These are phyloP conservation scores for Chromobotia macracanthus DNA, from an alignment of 2,797 vertebrate genomes.

Conservation along the genomic window DNA sequence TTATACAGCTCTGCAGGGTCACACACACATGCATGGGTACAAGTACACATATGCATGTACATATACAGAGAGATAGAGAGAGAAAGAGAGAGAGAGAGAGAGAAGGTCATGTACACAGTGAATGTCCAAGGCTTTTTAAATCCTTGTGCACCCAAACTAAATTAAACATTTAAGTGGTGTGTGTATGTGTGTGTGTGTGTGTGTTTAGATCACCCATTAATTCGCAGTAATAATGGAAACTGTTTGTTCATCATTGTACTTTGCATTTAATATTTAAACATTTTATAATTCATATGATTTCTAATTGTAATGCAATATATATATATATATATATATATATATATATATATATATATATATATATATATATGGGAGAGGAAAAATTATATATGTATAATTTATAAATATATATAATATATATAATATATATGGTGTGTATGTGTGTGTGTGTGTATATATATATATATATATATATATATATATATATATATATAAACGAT, in stretches of 20 bases:
- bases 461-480: too few species aligned
- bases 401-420: too few species aligned
- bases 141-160: not conserved
- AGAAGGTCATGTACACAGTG: not conserved
- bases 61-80: slow-evolving; percentile 17
- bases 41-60: not conserved
- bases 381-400: too few species aligned
- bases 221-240: not conserved
- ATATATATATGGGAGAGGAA: too few species aligned
- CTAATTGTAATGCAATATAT: not conserved
- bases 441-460: too few species aligned
- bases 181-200: not conserved
- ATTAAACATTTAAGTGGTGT: not conserved
- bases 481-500: too few species aligned
- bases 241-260: slow-evolving; percentile 2
- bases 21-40: not conserved
- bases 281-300: not conserved
- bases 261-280: not conserved
- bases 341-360: too few species aligned
- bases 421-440: too few species aligned
- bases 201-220: not conserved
- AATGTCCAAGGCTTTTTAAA: slow-evolving; percentile 2
- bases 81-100: not conserved
- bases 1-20: slow-evolving; percentile 17
- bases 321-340: too few species aligned